phyloP scores from a whole-genome alignment of 2,888 invertebrate genomes.

The Drosophila silvestris region DNA sequence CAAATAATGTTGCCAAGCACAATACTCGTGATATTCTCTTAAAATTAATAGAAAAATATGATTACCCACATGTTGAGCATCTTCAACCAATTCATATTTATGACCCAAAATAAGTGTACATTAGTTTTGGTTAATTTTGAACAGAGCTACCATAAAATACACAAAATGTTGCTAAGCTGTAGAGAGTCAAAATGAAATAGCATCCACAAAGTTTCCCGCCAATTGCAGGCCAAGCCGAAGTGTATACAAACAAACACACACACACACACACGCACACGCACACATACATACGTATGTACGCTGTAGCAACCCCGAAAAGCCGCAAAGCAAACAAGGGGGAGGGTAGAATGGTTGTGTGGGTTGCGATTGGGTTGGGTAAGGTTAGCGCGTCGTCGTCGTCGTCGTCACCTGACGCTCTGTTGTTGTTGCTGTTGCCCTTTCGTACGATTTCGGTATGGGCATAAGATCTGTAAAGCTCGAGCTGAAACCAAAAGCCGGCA shows the following conservation, averaged over 20 bases:
- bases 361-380: slow-evolving; percentile 33
- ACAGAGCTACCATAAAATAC: slow-evolving; percentile 11
- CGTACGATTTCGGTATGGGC: slow-evolving; percentile 54
- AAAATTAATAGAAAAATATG: neutral
- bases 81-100: neutral
- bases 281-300: slow-evolving; percentile 16
- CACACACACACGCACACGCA: slow-evolving; percentile 20
- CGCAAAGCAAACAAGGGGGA: slow-evolving; percentile 63
- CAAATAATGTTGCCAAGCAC: slow-evolving; percentile 60
- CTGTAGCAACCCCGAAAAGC: slow-evolving; percentile 74
- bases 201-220: slow-evolving; percentile 82
- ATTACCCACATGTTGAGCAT: neutral
- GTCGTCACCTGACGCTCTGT: slow-evolving; percentile 55
- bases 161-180: slow-evolving; percentile 48
- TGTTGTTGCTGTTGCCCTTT: slow-evolving; percentile 42
- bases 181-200: slow-evolving; percentile 46
- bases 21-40: neutral
- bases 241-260: slow-evolving; percentile 63
- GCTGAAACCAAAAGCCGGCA: slow-evolving; percentile 71
- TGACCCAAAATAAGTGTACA: neutral
- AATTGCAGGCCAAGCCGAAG: slow-evolving; percentile 79
- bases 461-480: slow-evolving; percentile 73
- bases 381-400: slow-evolving; percentile 20
- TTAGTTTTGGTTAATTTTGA: neutral
- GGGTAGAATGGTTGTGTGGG: slow-evolving; percentile 19